Conservation (phyloP, 2,113 vertebrate species). For the Pterocles orientalis region DNA sequence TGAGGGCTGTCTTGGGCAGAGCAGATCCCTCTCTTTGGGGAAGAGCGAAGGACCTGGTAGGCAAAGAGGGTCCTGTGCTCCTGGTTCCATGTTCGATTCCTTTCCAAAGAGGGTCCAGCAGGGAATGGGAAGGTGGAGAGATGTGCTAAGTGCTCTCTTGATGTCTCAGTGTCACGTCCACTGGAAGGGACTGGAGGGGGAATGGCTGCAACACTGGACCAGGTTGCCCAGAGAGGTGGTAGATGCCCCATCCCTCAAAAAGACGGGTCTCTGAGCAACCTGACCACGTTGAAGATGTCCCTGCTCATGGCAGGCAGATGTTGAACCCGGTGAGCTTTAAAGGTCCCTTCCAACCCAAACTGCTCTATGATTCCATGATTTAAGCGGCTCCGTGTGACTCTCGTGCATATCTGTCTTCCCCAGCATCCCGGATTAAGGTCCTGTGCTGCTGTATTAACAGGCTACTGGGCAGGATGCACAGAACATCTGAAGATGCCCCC, state of each 20-base stretch:
- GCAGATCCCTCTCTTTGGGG: neutral
- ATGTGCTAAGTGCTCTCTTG: rapidly evolving
- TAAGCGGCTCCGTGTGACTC: rapidly evolving
- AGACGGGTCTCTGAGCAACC: neutral
- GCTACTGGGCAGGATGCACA: neutral
- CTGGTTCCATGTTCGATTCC: rapidly evolving
- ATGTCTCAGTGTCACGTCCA: neutral
- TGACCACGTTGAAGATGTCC: neutral
- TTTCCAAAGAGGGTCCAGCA: neutral
- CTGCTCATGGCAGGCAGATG: neutral
- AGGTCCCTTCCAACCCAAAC: neutral
- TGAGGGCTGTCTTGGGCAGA: neutral
- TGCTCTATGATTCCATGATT: neutral
- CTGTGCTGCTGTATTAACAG: neutral
- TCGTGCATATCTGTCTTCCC: neutral
- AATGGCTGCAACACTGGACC: neutral
- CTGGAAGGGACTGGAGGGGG: rapidly evolving
- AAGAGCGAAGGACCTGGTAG: neutral
- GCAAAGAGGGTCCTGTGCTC: neutral
- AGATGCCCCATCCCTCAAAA: neutral
- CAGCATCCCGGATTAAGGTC: neutral
- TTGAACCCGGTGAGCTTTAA: neutral
- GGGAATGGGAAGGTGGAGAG: neutral
- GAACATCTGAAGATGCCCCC: neutral
- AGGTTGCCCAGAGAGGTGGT: neutral